Conservation (phyloP, 2,888 invertebrate genomes). For the Zygogramma bicolorata region DNA sequence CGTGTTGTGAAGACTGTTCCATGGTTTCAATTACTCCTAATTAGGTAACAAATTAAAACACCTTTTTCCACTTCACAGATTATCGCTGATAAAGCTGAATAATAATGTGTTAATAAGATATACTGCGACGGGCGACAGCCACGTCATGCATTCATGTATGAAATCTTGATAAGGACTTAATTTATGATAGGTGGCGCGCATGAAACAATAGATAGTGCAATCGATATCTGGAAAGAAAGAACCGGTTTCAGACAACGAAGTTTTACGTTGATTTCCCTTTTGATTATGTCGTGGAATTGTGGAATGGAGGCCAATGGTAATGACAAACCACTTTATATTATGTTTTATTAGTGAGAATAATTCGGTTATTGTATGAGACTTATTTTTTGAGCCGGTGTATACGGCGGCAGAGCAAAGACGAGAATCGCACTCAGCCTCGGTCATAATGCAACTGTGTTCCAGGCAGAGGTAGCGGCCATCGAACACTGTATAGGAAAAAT, state of each 20-base stretch:
- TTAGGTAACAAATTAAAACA: slow-evolving; percentile 41
- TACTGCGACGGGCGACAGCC: slow-evolving; percentile 36
- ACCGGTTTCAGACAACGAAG: not conserved
- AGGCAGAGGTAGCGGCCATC: no score
- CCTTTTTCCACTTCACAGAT: slow-evolving; percentile 39
- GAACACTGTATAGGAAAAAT: no score
- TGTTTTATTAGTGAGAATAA: no score
- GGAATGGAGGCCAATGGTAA: no score
- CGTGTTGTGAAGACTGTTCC: not conserved
- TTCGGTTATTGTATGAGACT: no score
- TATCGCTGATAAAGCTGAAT: slow-evolving; percentile 37
- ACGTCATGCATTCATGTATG: slow-evolving; percentile 35
- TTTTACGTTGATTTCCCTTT: not conserved
- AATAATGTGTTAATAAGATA: slow-evolving; percentile 44
- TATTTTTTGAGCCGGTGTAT: no score
- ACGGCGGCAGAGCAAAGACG: no score
- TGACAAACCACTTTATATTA: no score
- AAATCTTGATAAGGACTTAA: slow-evolving; percentile 39
- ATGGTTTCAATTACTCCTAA: slow-evolving; percentile 38
- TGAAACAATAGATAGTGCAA: slow-evolving; percentile 22
- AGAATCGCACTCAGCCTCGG: no score
- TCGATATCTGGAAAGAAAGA: slow-evolving; percentile 6
- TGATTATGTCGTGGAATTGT: not conserved
- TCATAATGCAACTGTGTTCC: no score
- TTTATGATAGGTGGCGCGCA: slow-evolving; percentile 29